Evolutionary conservation across 2,797 vertebrate genomes (phyloP), one percentile per base, ranked within the genome.

Genomic region (Nannoperca australis): DNA sequence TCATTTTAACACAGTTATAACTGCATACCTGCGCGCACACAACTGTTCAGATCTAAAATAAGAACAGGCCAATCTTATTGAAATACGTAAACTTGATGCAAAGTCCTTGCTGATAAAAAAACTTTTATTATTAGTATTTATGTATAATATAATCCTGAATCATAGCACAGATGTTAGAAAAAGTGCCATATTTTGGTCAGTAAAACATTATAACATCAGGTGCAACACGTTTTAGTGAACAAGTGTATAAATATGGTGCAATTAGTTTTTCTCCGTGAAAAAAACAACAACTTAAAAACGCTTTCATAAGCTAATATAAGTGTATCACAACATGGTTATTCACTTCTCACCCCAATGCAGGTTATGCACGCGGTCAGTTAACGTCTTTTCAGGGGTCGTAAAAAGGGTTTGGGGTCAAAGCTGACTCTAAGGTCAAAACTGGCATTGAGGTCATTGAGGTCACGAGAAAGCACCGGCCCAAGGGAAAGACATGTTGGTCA

Each of bases 331-430:
- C 18, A 53, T 58, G 17, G 45, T 34, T 40, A 7, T 22, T 74
- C 11, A 56, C 13, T 79, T 58, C 91, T 88, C 70, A 94, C 94
- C 92, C 86, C 83, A 88, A 92, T 85, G 84, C 90, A 92, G 88
- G 86, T 83, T 84, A 78, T 76, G 83, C 81, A 87, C 78, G n/a
- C 20, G 45, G 73, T 84, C 78, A 87, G 77, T 87, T 66, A 63
- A 88, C 27, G 68, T 90, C 45, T 89, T 76, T 78, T 83, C 72
- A 83, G 76, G 79, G 79, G 78, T 78, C 30, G 63, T 55, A 68
- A 76, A 75, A 76, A 79, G 78, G 90, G 80, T 84, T 79, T 53
- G 65, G 80, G 87, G 85, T 86, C 76, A 85, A 83, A 69, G 84
- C 50, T 67, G 85, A 84, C 85, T 91, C 88, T 71, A 18, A 17